Conservation (phyloP, 2,888 invertebrate species). For the Pachycephus smyrnensis region DNA sequence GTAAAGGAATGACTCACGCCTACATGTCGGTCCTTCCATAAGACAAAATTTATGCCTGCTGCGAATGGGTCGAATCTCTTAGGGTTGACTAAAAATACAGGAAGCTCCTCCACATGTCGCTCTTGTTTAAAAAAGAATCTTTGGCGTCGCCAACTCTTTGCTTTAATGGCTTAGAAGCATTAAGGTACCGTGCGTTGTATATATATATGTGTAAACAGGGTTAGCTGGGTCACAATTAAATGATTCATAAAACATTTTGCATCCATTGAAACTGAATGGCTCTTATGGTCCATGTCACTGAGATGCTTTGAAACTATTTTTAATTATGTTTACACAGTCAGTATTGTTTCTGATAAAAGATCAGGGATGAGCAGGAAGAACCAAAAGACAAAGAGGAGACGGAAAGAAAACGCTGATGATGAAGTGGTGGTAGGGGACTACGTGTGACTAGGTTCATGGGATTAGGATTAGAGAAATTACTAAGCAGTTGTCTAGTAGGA, state of each 20-base stretch:
- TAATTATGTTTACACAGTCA: neutral
- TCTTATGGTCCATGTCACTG: neutral
- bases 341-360: neutral
- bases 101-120: neutral
- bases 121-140: neutral
- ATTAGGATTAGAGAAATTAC: slow-evolving; percentile 9
- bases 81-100: slow-evolving; percentile 34
- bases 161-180: neutral
- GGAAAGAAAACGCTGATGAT: neutral
- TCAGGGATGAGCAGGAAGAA: neutral
- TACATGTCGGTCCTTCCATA: slow-evolving; percentile 16
- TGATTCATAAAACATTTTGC: too few species aligned
- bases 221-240: too few species aligned
- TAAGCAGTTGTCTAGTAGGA: neutral
- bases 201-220: too few species aligned
- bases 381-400: neutral
- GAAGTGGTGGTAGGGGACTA: neutral
- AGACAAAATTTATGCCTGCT: slow-evolving; percentile 34
- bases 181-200: neutral
- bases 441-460: slow-evolving; percentile 8
- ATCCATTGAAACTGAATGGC: neutral
- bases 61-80: slow-evolving; percentile 33
- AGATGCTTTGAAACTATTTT: neutral
- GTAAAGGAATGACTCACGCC: neutral
- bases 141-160: neutral